A percentile compares a stretch with the other conserved stretches of the same genome.
Evolutionary conservation across 2,888 invertebrate species (phyloP).

Genomic region (Leptura quadrifasciata): DNA sequence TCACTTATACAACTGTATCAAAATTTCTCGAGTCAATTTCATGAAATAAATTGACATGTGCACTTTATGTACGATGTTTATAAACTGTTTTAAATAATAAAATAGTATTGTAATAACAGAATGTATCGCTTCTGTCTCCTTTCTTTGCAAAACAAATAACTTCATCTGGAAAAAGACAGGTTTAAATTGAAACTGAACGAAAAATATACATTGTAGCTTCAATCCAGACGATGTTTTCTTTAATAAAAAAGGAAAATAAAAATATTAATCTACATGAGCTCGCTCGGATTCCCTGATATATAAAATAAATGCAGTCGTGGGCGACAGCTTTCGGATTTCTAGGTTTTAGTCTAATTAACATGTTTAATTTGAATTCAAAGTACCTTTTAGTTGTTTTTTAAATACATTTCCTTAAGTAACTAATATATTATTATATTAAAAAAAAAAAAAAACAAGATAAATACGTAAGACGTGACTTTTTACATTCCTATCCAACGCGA

Average conservation of each 20-base stretch:
- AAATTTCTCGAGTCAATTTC: too few species aligned
- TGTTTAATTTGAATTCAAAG: too few species aligned
- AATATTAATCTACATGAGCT: slow-evolving; percentile 25
- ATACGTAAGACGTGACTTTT: too few species aligned
- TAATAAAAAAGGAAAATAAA: slow-evolving; percentile 28
- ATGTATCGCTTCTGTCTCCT: neutral
- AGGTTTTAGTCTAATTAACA: too few species aligned
- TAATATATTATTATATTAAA: too few species aligned
- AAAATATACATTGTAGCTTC: slow-evolving; percentile 21
- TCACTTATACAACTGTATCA: too few species aligned
- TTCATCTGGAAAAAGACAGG: slow-evolving; percentile 6
- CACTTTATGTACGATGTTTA: neutral
- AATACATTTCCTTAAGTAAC: too few species aligned
- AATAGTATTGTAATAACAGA: neutral
- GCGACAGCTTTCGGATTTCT: neutral
- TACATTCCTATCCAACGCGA: too few species aligned
- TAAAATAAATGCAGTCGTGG: neutral
- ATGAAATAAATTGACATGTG: neutral
- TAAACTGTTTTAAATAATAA: neutral
- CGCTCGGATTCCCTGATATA: neutral
- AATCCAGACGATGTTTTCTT: slow-evolving; percentile 17
- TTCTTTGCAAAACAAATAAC: slow-evolving; percentile 13
- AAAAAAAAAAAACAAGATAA: too few species aligned
- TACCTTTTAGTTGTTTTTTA: too few species aligned
- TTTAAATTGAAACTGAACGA: slow-evolving; percentile 20